phyloP scores from a whole-genome alignment of 2,797 vertebrate genomes.

The Coreius guichenoti region DNA sequence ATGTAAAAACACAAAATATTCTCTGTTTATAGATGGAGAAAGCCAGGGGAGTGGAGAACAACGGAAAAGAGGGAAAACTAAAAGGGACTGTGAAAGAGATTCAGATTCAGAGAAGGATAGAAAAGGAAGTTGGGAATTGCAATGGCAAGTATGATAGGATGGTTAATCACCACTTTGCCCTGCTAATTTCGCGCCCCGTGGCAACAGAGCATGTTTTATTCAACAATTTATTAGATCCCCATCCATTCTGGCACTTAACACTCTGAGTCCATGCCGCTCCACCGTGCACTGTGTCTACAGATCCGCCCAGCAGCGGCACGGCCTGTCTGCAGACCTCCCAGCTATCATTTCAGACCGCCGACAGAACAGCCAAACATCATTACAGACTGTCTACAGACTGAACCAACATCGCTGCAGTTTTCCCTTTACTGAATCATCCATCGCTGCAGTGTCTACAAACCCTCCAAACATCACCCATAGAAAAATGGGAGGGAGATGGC shows the following conservation, averaged over 20 bases:
- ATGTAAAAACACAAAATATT: conserved; percentile 37
- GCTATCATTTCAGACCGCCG: conserved; percentile 37
- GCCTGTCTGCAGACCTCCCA: conserved; percentile 35
- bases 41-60: conserved; percentile 32
- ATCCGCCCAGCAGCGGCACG: conserved; percentile 31
- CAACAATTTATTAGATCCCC: conserved; percentile 79
- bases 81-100: conserved; percentile 15
- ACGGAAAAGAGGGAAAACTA: not conserved
- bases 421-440: conserved; percentile 30
- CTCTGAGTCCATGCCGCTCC: conserved; percentile 42
- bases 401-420: conserved; percentile 37
- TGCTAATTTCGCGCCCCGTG: conserved; percentile 81
- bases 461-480: conserved; percentile 13
- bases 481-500: conserved; percentile 35
- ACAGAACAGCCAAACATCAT: conserved; percentile 45
- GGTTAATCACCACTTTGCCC: conserved; percentile 85
- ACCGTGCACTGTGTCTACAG: conserved; percentile 35
- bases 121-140: conserved; percentile 74
- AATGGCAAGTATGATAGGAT: conserved; percentile 78
- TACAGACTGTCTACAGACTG: conserved; percentile 36
- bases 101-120: conserved; percentile 31
- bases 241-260: conserved; percentile 72
- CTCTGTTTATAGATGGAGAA: conserved; percentile 57
- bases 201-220: conserved; percentile 87
- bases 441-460: conserved; percentile 19